phyloP scores from a whole-genome alignment of 2,797 vertebrate species.

The Gallinago stenura region DNA sequence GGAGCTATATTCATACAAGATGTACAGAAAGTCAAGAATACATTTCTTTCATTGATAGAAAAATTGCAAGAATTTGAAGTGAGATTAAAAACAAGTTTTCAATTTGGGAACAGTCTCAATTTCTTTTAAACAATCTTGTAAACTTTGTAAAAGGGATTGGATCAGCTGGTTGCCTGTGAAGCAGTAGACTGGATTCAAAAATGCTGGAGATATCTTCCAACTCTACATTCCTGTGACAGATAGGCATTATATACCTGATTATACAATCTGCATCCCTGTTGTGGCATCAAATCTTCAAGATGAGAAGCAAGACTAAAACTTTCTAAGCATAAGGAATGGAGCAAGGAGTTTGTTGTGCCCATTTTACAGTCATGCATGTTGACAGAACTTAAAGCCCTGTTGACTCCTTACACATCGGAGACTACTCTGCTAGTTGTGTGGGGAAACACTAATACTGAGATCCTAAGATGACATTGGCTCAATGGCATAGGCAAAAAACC shows the following conservation, averaged over 20 bases:
- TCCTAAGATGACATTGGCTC: neutral
- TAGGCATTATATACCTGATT: neutral
- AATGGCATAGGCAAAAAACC: neutral
- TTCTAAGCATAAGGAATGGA: neutral
- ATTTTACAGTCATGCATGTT: neutral
- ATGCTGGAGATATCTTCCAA: neutral
- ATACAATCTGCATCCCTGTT: neutral
- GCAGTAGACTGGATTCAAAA: neutral
- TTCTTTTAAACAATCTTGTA: neutral
- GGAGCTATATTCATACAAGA: neutral
- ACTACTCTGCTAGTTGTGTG: neutral
- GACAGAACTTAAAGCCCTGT: neutral
- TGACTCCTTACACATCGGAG: fast-evolving
- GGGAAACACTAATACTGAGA: neutral
- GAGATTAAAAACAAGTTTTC: neutral
- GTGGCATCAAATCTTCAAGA: neutral
- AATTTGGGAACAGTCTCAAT: neutral
- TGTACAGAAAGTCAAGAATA: neutral
- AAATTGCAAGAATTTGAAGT: neutral
- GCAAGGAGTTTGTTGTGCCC: neutral
- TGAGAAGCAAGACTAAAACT: neutral
- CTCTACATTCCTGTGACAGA: neutral
- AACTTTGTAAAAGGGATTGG: neutral
- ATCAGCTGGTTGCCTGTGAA: neutral
- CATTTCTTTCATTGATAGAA: neutral